These are phyloP conservation scores for Dolichallabes microphthalmus DNA, from an alignment of 2,113 vertebrate genomes.

Conservation along the genomic window DNA sequence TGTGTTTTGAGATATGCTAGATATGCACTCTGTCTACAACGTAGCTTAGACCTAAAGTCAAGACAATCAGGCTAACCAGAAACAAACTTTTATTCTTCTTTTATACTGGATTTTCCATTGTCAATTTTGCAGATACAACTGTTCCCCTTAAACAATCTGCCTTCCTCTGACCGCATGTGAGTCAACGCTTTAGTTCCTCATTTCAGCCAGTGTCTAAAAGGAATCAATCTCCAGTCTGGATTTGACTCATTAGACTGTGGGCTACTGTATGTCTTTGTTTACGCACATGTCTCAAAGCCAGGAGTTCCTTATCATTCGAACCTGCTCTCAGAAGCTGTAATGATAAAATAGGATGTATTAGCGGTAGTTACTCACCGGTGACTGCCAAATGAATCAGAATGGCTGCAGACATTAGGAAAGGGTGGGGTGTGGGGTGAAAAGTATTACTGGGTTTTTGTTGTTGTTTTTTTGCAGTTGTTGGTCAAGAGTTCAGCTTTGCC, in stretches of 20 bases:
- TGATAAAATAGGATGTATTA: slow-evolving; percentile 21
- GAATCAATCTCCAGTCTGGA: slow-evolving; percentile 26
- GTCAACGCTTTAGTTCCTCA: slow-evolving; percentile 49
- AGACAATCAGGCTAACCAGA: neutral
- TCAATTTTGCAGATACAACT: slow-evolving; percentile 8
- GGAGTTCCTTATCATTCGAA: slow-evolving; percentile 23
- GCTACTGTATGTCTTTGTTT: slow-evolving; percentile 16
- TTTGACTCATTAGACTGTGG: slow-evolving; percentile 45
- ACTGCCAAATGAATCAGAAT: slow-evolving; percentile 47
- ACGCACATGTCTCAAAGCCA: slow-evolving; percentile 14
- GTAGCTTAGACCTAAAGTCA: neutral
- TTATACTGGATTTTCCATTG: slow-evolving; percentile 30
- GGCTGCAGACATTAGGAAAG: slow-evolving; percentile 19
- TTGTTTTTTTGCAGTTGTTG: neutral
- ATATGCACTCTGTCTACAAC: neutral
- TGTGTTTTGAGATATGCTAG: neutral
- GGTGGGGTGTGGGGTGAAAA: neutral
- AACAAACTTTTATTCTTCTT: slow-evolving; percentile 22
- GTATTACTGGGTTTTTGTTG: neutral
- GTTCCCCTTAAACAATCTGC: slow-evolving; percentile 44
- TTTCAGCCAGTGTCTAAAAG: slow-evolving; percentile 28
- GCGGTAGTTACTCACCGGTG: slow-evolving; percentile 37
- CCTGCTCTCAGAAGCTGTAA: slow-evolving; percentile 10
- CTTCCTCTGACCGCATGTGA: slow-evolving; percentile 38
- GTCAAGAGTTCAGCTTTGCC: slow-evolving; percentile 22